These are phyloP conservation scores for Cirrhinus mrigala DNA, from an alignment of 2,797 vertebrate genomes.

Conservation along the genomic window DNA sequence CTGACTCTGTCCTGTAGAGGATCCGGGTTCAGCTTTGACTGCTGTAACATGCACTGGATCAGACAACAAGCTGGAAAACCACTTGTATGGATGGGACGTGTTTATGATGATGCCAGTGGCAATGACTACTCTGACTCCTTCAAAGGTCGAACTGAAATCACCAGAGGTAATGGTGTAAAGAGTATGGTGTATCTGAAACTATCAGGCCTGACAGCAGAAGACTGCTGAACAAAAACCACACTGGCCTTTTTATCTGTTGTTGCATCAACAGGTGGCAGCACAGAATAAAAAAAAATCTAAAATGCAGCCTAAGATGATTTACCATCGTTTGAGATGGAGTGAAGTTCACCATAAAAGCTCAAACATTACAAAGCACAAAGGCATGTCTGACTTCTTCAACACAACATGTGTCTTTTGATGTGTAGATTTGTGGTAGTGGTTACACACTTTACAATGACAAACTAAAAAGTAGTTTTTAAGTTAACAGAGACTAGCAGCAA, in stretches of 20 bases:
- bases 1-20: conserved; percentile 21
- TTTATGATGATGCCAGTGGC: fast-evolving
- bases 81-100: conserved; percentile 20
- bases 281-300: background rate
- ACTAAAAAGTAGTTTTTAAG: background rate
- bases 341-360: background rate
- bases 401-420: too few species aligned
- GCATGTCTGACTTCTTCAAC: background rate
- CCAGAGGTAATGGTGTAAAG: background rate
- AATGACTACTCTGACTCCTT: background rate
- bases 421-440: too few species aligned
- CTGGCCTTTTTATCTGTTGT: background rate
- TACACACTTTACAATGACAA: background rate
- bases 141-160: too few species aligned
- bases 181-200: too few species aligned
- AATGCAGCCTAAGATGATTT: background rate
- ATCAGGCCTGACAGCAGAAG: too few species aligned
- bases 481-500: background rate
- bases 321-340: background rate
- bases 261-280: background rate
- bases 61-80: conserved; percentile 38
- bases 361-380: too few species aligned
- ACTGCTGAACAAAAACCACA: background rate
- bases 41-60: conserved; percentile 20
- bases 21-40: background rate